phyloP scores from a whole-genome alignment of 2,888 invertebrate genomes.

The Fragum sueziense region DNA sequence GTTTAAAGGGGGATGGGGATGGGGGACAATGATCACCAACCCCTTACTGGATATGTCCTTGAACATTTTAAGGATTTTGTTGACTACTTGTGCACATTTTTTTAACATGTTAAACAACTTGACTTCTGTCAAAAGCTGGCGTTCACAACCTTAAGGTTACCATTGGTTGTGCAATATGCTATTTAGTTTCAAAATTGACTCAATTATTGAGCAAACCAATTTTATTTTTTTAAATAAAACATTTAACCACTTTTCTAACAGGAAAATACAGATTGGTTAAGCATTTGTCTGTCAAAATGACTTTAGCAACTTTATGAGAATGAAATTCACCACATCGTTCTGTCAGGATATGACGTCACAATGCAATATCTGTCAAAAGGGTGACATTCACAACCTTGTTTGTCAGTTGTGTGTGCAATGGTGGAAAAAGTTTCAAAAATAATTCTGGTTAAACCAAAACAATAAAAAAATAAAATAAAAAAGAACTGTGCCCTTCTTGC shows the following conservation, averaged over 20 bases:
- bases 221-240: slow-evolving; percentile 2
- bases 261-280: neutral
- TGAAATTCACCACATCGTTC: slow-evolving; percentile 16
- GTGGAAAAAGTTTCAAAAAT: slow-evolving; percentile 3
- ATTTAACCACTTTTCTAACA: slow-evolving; percentile 2
- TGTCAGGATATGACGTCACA: slow-evolving; percentile 35
- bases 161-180: slow-evolving; percentile 16
- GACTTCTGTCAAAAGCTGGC: slow-evolving; percentile 28
- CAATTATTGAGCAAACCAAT: neutral
- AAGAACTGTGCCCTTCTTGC: slow-evolving; percentile 23
- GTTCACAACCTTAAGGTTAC: slow-evolving; percentile 26
- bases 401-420: neutral
- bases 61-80: neutral
- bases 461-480: slow-evolving; percentile 22
- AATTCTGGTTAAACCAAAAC: slow-evolving; percentile 13
- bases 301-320: slow-evolving; percentile 22
- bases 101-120: slow-evolving; percentile 31
- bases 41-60: neutral
- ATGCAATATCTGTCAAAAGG: slow-evolving; percentile 31
- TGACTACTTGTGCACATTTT: neutral
- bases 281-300: slow-evolving; percentile 34
- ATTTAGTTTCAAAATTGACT: slow-evolving; percentile 2
- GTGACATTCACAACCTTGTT: too few relatives aligned
- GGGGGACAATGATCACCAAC: too few relatives aligned
- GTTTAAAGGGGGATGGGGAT: too few relatives aligned